phyloP scores from a whole-genome alignment of 2,797 vertebrate species.

The Sebastes variabilis region DNA sequence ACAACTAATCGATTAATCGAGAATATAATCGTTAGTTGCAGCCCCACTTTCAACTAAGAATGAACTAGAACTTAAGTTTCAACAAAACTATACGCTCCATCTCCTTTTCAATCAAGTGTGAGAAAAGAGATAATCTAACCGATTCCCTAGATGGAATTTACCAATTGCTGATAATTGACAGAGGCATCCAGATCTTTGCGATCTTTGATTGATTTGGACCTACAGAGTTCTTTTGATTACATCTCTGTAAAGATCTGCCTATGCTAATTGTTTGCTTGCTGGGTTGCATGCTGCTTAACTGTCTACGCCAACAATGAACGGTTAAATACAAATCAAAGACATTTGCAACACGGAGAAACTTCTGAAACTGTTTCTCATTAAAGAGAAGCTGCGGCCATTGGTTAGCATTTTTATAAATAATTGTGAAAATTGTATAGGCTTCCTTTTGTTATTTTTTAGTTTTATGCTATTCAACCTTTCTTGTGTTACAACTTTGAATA shows the following conservation, averaged over 20 bases:
- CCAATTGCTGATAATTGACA: background rate
- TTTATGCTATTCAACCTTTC: background rate
- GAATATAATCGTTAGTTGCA: too few species aligned
- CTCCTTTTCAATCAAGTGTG: background rate
- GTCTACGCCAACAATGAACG: background rate
- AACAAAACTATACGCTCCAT: background rate
- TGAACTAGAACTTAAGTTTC: background rate
- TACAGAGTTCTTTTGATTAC: background rate
- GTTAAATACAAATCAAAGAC: conserved; percentile 5
- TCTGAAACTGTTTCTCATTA: conserved; percentile 16
- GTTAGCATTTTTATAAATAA: background rate
- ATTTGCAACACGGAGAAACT: background rate
- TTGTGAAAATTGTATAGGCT: background rate
- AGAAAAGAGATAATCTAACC: background rate
- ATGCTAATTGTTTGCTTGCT: background rate
- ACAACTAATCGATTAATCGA: too few species aligned
- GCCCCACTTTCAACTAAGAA: background rate
- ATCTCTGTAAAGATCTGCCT: background rate
- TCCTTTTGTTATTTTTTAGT: background rate
- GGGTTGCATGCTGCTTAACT: background rate
- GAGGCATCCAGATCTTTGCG: background rate
- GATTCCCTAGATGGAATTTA: background rate
- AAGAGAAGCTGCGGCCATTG: conserved; percentile 3
- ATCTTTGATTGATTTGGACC: background rate
- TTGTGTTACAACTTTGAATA: background rate